Evolutionary conservation across 2,113 vertebrate species (phyloP), one percentile per base, ranked within the genome.

Genomic region (Coptodon rendalli): DNA sequence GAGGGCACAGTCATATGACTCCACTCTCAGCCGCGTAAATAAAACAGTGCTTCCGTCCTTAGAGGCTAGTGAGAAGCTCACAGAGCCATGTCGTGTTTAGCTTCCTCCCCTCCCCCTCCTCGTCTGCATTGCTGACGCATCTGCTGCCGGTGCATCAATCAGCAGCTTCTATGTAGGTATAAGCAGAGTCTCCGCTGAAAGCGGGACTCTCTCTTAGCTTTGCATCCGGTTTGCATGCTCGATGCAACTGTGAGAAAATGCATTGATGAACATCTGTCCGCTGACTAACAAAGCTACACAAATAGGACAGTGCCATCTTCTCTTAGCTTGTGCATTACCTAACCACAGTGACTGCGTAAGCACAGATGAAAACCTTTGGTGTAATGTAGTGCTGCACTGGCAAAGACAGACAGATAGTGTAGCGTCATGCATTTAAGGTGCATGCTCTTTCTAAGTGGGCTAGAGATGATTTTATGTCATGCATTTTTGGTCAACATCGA

Each of bases 61-160:
- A 71, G 87, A 94, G 78, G 87, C 91, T 90, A 76, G 90, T 9
- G 40, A 85, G 89, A 91, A 83, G 76, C 89, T 93, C 83, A 31
- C 86, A 88, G 93, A 90, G 89, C 89, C 82, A 88, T 90, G 91
- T 84, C 71, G 93, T 84, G 87, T 93, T 93, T 89, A 90, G 89
- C 90, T 89, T 91, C 87, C 91, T 92, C 93, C 91, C 92, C 92
- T 97, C 96, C 97, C 97, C 96, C 96, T 63, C 59, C 59, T 95
- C 96, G 96, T 97, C 96, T 97, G 96, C 96, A 97, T 97, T 95
- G 97, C 96, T 97, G 93, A 97, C 96, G 97, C 97, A 97, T 97
- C 97, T 96, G 97, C 96, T 97, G 95, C 97, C 97, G 96, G 96
- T 92, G 96, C 97, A 97, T 97, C 97, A 97, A 97, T 97, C 97